A percentile compares a stretch with the other conserved stretches of the same genome.
phyloP scores from a whole-genome alignment of 2,113 vertebrate species.

The Eira barbara region DNA sequence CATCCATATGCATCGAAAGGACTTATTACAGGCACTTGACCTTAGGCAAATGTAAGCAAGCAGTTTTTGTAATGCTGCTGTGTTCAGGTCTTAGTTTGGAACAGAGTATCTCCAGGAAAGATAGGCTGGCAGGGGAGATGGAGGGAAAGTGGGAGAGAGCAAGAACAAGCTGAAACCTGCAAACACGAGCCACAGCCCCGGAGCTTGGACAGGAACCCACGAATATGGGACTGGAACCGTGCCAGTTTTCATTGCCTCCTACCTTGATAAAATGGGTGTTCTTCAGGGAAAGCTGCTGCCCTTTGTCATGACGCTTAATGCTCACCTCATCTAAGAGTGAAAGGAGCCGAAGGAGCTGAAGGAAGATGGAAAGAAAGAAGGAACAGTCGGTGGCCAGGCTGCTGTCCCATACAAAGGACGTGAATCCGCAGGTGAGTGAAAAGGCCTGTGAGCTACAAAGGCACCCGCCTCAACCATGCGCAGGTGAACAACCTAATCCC shows the following conservation, averaged over 20 bases:
- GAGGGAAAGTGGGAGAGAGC: not conserved
- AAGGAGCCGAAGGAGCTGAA: not conserved
- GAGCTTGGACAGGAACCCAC: rapidly evolving
- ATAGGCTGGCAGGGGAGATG: not conserved
- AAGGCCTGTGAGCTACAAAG: not conserved
- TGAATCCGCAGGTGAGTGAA: not conserved
- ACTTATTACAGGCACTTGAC: not conserved
- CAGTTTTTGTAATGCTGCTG: not conserved
- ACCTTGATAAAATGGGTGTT: not conserved
- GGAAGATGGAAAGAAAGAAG: not conserved
- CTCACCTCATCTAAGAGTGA: not conserved
- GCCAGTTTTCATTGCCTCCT: not conserved
- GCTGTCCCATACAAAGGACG: not conserved
- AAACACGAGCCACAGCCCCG: not conserved
- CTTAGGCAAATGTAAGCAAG: not conserved
- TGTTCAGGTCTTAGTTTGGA: not conserved
- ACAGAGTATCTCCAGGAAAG: not conserved
- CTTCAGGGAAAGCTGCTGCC: not conserved
- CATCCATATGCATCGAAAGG: not conserved
- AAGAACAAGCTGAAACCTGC: not conserved
- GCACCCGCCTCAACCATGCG: not conserved
- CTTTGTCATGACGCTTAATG: not conserved
- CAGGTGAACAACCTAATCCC: not conserved
- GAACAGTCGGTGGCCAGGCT: not conserved
- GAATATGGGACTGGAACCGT: not conserved